A percentile compares a stretch with the other conserved stretches of the same genome.
Evolutionary conservation across 2,888 invertebrate species (phyloP).

Genomic region (Subacronicta megacephala): DNA sequence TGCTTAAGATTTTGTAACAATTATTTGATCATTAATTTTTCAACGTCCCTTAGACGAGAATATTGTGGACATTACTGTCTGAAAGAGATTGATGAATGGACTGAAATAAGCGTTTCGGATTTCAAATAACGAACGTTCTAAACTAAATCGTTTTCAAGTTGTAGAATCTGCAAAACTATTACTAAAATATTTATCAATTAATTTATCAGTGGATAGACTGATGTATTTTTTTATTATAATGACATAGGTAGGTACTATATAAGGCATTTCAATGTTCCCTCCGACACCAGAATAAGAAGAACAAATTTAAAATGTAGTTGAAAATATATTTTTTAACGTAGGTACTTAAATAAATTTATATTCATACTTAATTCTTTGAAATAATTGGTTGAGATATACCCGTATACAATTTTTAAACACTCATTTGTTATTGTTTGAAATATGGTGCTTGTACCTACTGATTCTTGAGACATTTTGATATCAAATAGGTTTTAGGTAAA

Average conservation of each 20-base stretch:
- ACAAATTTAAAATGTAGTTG: background rate
- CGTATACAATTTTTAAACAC: too few species aligned
- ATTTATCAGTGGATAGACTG: constrained; percentile 19
- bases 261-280: too few species aligned
- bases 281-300: background rate
- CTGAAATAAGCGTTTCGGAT: constrained; percentile 25
- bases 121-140: constrained; percentile 30
- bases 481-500: too few species aligned
- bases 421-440: too few species aligned
- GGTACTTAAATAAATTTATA: too few species aligned
- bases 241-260: too few species aligned
- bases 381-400: too few species aligned
- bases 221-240: too few species aligned
- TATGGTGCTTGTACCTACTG: too few species aligned
- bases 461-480: too few species aligned
- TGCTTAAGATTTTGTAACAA: constrained; percentile 3
- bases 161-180: constrained; percentile 25
- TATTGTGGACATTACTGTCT: constrained; percentile 22
- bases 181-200: constrained; percentile 21
- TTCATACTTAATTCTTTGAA: too few species aligned
- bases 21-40: constrained; percentile 33
- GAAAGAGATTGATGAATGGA: constrained; percentile 43
- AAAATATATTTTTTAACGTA: background rate
- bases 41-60: constrained; percentile 14
- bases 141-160: constrained; percentile 15